Evolutionary conservation across 2,888 invertebrate species (phyloP).

Genomic region (Caradrina clavipalpis): DNA sequence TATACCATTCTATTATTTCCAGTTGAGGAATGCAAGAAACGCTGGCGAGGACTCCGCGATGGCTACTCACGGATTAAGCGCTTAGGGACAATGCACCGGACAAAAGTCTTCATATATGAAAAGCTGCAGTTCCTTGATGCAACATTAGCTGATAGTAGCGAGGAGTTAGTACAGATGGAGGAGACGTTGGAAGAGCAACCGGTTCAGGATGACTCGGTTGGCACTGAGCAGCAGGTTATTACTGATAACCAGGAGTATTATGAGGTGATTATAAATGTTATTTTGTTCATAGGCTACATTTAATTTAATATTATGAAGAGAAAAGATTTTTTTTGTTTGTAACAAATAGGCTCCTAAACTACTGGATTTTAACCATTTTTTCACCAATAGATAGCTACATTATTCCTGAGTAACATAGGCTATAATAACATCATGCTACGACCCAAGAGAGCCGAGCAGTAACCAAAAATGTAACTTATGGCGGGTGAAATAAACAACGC

Average conservation of each 20-base stretch:
- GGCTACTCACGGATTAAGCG: constrained; percentile 89
- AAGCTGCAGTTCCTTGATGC: constrained; percentile 82
- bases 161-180: constrained; percentile 58
- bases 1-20: constrained; percentile 62
- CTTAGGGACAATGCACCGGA: constrained; percentile 80
- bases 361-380: no score
- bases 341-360: no score
- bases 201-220: constrained; percentile 37
- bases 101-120: constrained; percentile 79
- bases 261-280: constrained; percentile 74
- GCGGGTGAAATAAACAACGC: no score
- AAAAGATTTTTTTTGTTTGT: no score
- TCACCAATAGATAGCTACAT: no score
- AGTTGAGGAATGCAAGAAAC: constrained; percentile 91
- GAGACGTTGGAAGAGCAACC: constrained; percentile 61
- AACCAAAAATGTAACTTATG: no score
- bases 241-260: constrained; percentile 88
- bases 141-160: constrained; percentile 65
- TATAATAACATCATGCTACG: no score
- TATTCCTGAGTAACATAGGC: no score
- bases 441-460: no score
- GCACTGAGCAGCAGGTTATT: constrained; percentile 82
- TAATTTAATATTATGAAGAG: no score
- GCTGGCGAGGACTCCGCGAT: constrained; percentile 90
- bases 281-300: neutral